A percentile compares a stretch with the other conserved stretches of the same genome.
Evolutionary conservation across 1,140 invertebrate species (phyloP).

Genomic region (Rhysida immarginata): DNA sequence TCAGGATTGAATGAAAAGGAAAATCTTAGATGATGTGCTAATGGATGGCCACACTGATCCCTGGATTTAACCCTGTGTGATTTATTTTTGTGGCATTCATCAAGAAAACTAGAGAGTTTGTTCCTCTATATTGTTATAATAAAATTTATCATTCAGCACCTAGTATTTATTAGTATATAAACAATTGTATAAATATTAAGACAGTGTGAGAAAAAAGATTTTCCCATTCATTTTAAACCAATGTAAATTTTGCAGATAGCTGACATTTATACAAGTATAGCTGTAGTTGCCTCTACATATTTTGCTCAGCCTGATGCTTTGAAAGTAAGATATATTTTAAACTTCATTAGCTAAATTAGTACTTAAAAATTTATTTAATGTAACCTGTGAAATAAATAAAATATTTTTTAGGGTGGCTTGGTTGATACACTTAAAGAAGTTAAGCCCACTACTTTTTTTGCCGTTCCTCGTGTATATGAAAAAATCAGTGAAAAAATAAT

Average conservation of each 20-base stretch:
- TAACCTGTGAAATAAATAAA: neutral
- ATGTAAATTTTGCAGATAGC: constrained; percentile 45
- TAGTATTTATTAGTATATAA: too few relatives aligned
- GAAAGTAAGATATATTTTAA: constrained; percentile 34
- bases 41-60: too few relatives aligned
- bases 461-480: constrained; percentile 80
- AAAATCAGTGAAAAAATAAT: constrained; percentile 80
- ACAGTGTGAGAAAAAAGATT: too few relatives aligned
- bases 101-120: too few relatives aligned
- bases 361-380: constrained; percentile 6
- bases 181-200: too few relatives aligned
- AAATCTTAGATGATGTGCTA: too few relatives aligned
- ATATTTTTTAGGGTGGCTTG: constrained; percentile 43
- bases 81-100: too few relatives aligned
- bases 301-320: constrained; percentile 75
- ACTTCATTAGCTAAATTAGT: neutral
- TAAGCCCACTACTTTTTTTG: constrained; percentile 63
- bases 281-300: constrained; percentile 42
- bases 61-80: too few relatives aligned
- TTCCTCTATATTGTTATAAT: too few relatives aligned
- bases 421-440: constrained; percentile 55
- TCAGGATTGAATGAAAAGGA: too few relatives aligned
- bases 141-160: too few relatives aligned
- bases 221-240: too few relatives aligned
- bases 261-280: constrained; percentile 54